These are phyloP conservation scores for Lycopodina hypogea DNA, from an alignment of 37 sponge, comb jelly and placozoan species.

Conservation along the genomic window DNA sequence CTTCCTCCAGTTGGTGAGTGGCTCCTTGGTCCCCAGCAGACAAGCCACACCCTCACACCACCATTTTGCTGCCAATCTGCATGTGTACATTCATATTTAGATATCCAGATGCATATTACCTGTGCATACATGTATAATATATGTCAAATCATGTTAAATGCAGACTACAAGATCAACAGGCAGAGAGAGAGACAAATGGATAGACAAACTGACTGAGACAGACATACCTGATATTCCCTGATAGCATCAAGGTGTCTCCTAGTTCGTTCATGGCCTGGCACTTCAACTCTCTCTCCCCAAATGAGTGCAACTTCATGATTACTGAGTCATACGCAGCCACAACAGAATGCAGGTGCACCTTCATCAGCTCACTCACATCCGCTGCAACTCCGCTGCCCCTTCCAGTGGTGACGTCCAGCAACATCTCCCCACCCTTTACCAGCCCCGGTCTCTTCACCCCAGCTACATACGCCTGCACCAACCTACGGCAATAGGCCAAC, in stretches of 20 bases:
- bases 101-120: background rate
- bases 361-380: background rate
- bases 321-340: slow-evolving; percentile 28
- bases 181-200: background rate
- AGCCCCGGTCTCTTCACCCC: background rate
- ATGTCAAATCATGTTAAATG: too few species aligned
- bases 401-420: background rate
- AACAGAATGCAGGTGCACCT: background rate
- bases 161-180: too few species aligned
- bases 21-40: slow-evolving; percentile 34
- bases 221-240: slow-evolving; percentile 54
- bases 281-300: slow-evolving; percentile 28
- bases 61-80: slow-evolving; percentile 54
- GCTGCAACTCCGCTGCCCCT: background rate
- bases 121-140: too few species aligned
- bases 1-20: slow-evolving; percentile 16
- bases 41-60: slow-evolving; percentile 57
- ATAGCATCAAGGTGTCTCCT: slow-evolving; percentile 44
- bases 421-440: background rate
- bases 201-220: background rate
- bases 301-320: slow-evolving; percentile 23
- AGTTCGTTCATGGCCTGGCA: slow-evolving; percentile 65
- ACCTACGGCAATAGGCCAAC: background rate
- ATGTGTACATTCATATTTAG: background rate
- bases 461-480: background rate